Conservation (phyloP, 2,113 vertebrate species). For the Clupea harengus region DNA sequence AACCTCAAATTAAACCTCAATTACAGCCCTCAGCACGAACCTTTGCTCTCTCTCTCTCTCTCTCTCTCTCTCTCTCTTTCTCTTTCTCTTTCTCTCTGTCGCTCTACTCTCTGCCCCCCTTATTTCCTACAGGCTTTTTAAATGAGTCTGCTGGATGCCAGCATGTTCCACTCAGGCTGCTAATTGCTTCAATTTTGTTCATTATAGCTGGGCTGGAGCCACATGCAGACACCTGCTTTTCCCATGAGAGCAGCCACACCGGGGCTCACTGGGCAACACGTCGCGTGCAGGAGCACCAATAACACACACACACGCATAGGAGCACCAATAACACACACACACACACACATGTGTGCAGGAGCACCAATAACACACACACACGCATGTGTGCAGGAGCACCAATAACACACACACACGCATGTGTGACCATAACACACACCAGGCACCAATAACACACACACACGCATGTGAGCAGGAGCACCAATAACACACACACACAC, state of each 20-base stretch:
- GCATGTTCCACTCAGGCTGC: conserved; percentile 3
- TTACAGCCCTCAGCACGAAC: neutral
- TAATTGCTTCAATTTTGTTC: neutral
- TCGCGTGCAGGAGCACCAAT: too few species aligned
- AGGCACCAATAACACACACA: too few species aligned
- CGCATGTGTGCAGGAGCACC: too few species aligned
- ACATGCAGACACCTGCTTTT: neutral
- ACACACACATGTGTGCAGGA: too few species aligned
- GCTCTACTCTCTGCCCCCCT: neutral
- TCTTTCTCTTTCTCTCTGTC: neutral
- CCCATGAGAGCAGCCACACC: neutral
- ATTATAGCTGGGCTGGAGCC: neutral
- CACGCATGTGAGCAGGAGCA: too few species aligned
- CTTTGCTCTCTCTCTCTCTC: neutral
- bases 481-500: too few species aligned
- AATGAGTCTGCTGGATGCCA: neutral
- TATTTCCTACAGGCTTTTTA: neutral
- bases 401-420: too few species aligned
- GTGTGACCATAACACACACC: too few species aligned
- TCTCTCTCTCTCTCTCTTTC: neutral
- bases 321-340: too few species aligned
- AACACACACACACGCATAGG: neutral
- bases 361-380: too few species aligned
- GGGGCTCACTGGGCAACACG: too few species aligned
- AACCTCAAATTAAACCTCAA: neutral